Percentiles rank a stretch among this genome's conserved stretches.
phyloP scores from a whole-genome alignment of 1,140 invertebrate genomes.

The Drusus annulatus region DNA sequence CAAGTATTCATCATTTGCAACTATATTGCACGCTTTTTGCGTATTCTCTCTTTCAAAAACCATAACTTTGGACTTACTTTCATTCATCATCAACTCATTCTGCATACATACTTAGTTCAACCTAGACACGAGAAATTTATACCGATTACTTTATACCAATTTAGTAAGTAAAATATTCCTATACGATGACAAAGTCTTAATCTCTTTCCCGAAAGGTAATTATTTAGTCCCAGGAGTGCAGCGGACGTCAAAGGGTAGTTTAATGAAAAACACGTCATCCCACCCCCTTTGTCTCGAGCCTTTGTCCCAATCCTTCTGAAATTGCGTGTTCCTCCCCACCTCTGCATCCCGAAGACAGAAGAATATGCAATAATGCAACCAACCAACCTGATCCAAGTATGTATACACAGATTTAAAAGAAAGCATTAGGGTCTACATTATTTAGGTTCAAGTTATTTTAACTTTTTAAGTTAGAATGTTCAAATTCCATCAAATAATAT shows the following conservation, averaged over 20 bases:
- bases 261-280: slow-evolving; percentile 22
- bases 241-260: not conserved
- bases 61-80: too few species aligned
- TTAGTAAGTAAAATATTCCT: too few species aligned
- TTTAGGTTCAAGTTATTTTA: too few species aligned
- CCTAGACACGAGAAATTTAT: too few species aligned
- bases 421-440: not conserved
- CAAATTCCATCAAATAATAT: too few species aligned
- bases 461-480: too few species aligned
- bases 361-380: slow-evolving; percentile 28
- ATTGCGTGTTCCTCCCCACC: slow-evolving; percentile 8
- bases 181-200: not conserved
- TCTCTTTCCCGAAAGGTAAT: not conserved
- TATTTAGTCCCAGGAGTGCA: not conserved
- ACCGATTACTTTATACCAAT: too few species aligned
- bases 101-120: too few species aligned
- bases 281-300: not conserved
- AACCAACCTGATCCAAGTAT: not conserved
- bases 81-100: too few species aligned
- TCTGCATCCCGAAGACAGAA: not conserved
- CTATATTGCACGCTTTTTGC: too few species aligned
- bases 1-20: too few species aligned
- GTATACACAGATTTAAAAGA: not conserved
- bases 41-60: too few species aligned
- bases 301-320: not conserved